Conservation (phyloP, 92 coral and sea anemone species). For the Paragorgia papillata region DNA sequence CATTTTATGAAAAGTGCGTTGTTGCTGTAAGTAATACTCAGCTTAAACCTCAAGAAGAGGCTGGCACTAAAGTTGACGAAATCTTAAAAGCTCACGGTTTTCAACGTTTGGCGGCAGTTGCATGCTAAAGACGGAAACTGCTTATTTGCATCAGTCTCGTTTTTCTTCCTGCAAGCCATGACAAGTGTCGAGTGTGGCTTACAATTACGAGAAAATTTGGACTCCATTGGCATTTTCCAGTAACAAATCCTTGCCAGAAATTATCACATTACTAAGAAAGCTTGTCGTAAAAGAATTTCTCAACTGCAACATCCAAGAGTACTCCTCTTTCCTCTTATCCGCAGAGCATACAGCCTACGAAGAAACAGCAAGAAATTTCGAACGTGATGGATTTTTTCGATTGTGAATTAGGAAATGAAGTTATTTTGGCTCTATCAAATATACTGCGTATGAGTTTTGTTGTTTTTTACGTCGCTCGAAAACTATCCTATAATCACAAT, state of each 20-base stretch:
- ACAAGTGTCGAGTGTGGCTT: conserved; percentile 29
- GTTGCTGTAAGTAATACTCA: not conserved
- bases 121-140: conserved; percentile 47
- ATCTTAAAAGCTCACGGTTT: conserved; percentile 44
- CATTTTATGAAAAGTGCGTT: no score
- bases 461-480: conserved; percentile 38
- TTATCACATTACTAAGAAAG: no score
- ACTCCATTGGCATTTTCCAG: conserved; percentile 16
- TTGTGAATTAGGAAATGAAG: conserved; percentile 47
- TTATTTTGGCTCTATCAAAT: conserved; percentile 32
- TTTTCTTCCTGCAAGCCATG: conserved; percentile 21
- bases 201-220: conserved; percentile 22
- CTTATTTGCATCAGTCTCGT: no score
- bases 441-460: no score
- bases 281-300: conserved; percentile 52
- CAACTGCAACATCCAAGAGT: conserved; percentile 31
- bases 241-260: conserved; percentile 11
- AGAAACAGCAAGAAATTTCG: conserved; percentile 3
- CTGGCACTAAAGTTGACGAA: conserved; percentile 25
- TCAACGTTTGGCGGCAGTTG: conserved; percentile 13
- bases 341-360: conserved; percentile 10
- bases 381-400: conserved; percentile 32
- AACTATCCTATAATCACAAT: conserved; percentile 50
- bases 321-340: conserved; percentile 37
- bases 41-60: no score